phyloP scores from a whole-genome alignment of 2,888 invertebrate genomes.

The Philaethria dido region DNA sequence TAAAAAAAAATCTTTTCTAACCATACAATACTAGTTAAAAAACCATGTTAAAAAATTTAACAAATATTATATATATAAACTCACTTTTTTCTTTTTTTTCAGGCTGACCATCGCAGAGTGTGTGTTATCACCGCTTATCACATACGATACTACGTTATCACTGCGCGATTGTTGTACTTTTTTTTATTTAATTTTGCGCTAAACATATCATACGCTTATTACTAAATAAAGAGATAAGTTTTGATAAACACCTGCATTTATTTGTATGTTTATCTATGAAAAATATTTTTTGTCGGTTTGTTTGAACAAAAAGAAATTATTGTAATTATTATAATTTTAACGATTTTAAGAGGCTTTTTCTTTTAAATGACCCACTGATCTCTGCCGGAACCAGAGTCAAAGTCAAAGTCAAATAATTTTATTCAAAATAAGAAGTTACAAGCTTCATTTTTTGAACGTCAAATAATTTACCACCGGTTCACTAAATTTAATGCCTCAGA shows the following conservation, averaged over 20 bases:
- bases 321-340: too few relatives aligned
- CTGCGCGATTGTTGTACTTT: background rate
- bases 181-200: conserved; percentile 8
- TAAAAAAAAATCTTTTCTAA: too few relatives aligned
- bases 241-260: conserved; percentile 1
- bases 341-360: too few relatives aligned
- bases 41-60: background rate
- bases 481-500: too few relatives aligned
- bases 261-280: background rate
- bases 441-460: too few relatives aligned
- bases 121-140: conserved; percentile 11
- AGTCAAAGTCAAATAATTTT: too few relatives aligned
- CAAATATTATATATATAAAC: background rate
- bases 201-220: background rate
- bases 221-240: background rate
- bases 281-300: background rate
- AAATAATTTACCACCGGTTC: too few relatives aligned
- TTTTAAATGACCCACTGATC: too few relatives aligned
- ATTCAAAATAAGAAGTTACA: too few relatives aligned
- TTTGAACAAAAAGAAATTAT: background rate
- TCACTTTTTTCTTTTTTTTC: conserved; percentile 19
- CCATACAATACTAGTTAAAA: background rate
- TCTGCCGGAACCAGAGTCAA: too few relatives aligned
- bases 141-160: conserved; percentile 14
- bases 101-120: conserved; percentile 8